A percentile compares a stretch with the other conserved stretches of the same genome.
Conservation (phyloP, 2,797 vertebrate species). For the Rhabdophis nuchalis region DNA sequence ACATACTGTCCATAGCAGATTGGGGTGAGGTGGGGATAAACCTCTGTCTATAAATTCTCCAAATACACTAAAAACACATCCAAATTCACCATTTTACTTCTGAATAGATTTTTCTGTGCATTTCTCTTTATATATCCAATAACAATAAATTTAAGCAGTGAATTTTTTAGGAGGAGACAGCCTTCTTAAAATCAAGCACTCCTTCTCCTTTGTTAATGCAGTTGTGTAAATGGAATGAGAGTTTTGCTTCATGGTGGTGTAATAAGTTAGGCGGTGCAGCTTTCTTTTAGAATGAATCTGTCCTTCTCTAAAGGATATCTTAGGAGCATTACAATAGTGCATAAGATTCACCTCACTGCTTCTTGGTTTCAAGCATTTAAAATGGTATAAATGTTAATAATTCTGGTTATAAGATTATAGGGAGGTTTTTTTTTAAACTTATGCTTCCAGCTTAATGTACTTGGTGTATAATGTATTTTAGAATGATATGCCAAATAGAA, state of each 20-base stretch:
- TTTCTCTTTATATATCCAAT: neutral
- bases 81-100: neutral
- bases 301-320: neutral
- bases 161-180: neutral
- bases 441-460: neutral
- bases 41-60: neutral
- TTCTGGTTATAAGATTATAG: neutral
- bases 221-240: conserved; percentile 10
- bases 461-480: neutral
- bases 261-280: neutral
- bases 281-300: conserved; percentile 1
- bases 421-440: neutral
- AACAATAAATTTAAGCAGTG: neutral
- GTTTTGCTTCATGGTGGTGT: conserved; percentile 33
- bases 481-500: conserved; percentile 8
- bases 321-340: neutral
- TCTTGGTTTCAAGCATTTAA: conserved; percentile 18
- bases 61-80: neutral
- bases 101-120: neutral
- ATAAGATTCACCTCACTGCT: conserved; percentile 28
- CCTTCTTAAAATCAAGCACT: neutral
- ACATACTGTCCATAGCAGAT: neutral
- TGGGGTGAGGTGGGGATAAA: neutral
- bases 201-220: conserved; percentile 15
- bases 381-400: conserved; percentile 6